phyloP scores from a whole-genome alignment of 2,113 vertebrate genomes.

The Plotosus lineatus region DNA sequence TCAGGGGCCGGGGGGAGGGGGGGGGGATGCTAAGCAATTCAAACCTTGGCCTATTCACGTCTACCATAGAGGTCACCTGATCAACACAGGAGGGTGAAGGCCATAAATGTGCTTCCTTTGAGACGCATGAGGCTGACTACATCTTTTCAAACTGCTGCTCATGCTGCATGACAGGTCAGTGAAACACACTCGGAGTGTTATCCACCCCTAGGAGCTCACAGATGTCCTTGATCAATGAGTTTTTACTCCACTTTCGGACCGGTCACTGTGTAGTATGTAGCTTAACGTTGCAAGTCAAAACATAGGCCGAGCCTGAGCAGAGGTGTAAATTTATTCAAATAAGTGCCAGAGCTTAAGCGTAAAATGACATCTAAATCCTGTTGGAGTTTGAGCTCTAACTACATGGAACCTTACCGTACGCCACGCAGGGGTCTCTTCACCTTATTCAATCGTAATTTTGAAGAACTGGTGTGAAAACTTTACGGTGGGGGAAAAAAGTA shows the following conservation, averaged over 20 bases:
- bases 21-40: no score
- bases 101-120: neutral
- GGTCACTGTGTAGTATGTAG: neutral
- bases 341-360: neutral
- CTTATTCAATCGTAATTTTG: slow-evolving; percentile 82
- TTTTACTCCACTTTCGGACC: neutral
- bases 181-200: neutral
- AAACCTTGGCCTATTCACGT: neutral
- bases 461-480: slow-evolving; percentile 88
- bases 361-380: neutral
- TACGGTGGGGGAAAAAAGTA: slow-evolving; percentile 14
- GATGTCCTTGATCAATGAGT: neutral
- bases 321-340: neutral
- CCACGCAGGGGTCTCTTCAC: slow-evolving; percentile 74
- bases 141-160: neutral
- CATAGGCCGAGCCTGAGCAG: neutral
- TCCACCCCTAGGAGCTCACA: neutral
- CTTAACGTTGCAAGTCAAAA: neutral
- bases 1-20: no score
- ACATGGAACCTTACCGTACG: slow-evolving; percentile 69
- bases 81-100: neutral
- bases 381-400: neutral
- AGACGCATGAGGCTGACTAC: neutral
- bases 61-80: neutral
- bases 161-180: neutral